Evolutionary conservation across 2,797 vertebrate genomes (phyloP), one percentile per base, ranked within the genome.

Genomic region (Borostomias antarcticus): DNA sequence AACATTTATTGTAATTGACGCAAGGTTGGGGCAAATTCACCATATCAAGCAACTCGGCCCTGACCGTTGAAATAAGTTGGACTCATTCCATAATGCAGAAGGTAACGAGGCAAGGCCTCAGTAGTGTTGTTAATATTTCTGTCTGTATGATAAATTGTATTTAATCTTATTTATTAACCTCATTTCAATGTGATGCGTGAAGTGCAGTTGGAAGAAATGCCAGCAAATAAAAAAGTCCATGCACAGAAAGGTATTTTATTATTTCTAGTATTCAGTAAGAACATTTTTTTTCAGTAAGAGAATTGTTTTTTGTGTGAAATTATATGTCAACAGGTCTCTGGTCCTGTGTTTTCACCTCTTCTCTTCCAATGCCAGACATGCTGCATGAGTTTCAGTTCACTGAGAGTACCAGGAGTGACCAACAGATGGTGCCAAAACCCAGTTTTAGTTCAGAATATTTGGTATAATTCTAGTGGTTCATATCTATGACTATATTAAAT

Each of bases 171-270:
- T 89, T 89, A 86, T 86, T 11, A 52, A 52, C 50, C 50, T 73
- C 68, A 78, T 85, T 86, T 84, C 83, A 66, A 84, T 74, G 86
- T 89, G 81, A 87, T 85, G 48, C 85, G 85, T 89, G 88, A 88
- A 83, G 85, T 89, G 88, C 88, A 83, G 70, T 84, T 87, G 84
- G 71, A 79, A 84, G 68, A 78, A 81, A 77, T 74, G 82, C 76
- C 81, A 88, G 75, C 74, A 78, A 73, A 71, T 68, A 61, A 76
- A 65, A n/a, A 1, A 8, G 7, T 66, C 70, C 0, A 0, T 62
- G 48, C 58, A 40, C 37, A 13, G 62, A 73, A 59, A 30, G 4
- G 3, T 62, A 50, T 61, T 8, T 15, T 40, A 9, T 21, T 1
- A 5, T 4, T 2, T 1, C 5, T 15, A 1, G 45, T 48, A 48